Conservation (phyloP, 2,888 invertebrate genomes). For the Limulus polyphemus region DNA sequence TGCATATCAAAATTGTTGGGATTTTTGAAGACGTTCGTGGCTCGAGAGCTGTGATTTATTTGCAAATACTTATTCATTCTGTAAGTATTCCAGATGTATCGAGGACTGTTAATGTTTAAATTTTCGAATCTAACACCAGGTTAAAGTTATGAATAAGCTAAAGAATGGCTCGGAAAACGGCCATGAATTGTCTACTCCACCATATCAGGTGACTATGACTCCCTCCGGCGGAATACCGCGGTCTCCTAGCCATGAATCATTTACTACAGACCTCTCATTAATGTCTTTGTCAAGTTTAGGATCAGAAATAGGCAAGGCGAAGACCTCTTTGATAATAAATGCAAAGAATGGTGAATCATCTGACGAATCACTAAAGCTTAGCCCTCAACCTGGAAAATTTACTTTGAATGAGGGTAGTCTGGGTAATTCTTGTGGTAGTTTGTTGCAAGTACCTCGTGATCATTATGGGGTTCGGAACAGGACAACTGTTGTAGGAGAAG, state of each 20-base stretch:
- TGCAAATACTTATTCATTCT: no score
- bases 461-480: conserved; percentile 15
- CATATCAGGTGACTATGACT: neutral
- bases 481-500: conserved; percentile 36
- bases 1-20: no score
- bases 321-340: conserved; percentile 4
- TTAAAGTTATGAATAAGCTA: no score
- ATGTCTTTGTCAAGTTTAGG: conserved; percentile 55
- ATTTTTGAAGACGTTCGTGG: no score
- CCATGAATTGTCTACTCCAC: no score
- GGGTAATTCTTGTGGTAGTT: conserved; percentile 4
- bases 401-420: conserved; percentile 6
- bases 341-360: conserved; percentile 1
- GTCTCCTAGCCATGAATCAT: conserved; percentile 70
- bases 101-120: no score
- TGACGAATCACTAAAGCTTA: conserved; percentile 12
- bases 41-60: no score
- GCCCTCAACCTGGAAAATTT: neutral
- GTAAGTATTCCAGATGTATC: no score
- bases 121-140: no score
- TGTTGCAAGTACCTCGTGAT: conserved; percentile 26
- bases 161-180: no score
- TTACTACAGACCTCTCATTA: conserved; percentile 65
- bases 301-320: conserved; percentile 12
- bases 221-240: conserved; percentile 35